Conservation (phyloP, 2,888 invertebrate species). For the Drosophila anomalipes region DNA sequence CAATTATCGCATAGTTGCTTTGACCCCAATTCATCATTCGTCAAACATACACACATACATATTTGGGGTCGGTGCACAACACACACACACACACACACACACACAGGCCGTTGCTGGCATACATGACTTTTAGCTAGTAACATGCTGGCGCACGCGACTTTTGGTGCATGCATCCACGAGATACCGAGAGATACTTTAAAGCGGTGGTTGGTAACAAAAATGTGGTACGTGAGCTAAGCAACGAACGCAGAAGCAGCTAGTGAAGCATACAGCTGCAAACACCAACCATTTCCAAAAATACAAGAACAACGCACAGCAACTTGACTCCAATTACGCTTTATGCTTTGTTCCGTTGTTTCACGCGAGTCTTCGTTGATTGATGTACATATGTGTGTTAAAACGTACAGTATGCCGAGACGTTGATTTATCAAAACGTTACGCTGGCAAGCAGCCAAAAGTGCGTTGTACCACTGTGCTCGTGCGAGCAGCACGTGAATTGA, state of each 20-base stretch:
- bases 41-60: constrained; percentile 19
- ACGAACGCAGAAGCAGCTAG: constrained; percentile 60
- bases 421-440: not conserved
- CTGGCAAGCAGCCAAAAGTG: constrained; percentile 1
- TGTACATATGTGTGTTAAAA: constrained; percentile 1
- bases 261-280: constrained; percentile 41
- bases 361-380: constrained; percentile 52
- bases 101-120: constrained; percentile 52
- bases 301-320: constrained; percentile 40
- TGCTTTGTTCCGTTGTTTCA: constrained; percentile 52
- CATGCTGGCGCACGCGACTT: constrained; percentile 71
- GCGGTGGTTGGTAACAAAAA: constrained; percentile 22
- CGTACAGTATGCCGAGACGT: constrained; percentile 39
- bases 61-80: constrained; percentile 11
- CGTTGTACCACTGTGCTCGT: constrained; percentile 48
- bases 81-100: constrained; percentile 6
- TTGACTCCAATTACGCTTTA: constrained; percentile 59
- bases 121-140: constrained; percentile 71
- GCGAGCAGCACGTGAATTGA: constrained; percentile 60
- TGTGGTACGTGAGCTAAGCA: constrained; percentile 65
- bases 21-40: constrained; percentile 63
- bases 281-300: constrained; percentile 37
- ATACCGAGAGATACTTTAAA: constrained; percentile 31
- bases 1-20: constrained; percentile 31
- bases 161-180: constrained; percentile 56